Base-by-base conservation (phyloP, 2,888 invertebrate genomes). In the Sceliomorpha sp. region DNA sequence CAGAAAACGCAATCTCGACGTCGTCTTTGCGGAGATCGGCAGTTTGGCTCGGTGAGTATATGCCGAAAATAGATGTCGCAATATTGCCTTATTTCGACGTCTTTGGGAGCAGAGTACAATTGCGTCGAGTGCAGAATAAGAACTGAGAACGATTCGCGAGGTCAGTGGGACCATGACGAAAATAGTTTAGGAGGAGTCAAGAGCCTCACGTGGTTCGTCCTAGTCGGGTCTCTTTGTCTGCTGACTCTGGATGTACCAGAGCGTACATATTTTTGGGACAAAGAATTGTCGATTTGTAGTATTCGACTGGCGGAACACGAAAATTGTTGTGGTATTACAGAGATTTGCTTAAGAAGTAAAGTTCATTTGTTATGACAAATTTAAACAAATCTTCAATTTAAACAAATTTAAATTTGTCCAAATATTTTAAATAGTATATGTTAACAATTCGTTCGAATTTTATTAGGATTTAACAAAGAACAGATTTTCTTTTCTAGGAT, bases 1-100 rank as follows among this genome's bases (percentile, higher is more conserved):
- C 14, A 68, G 45, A 17, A 76, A 72, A 31, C 68, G 56, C 20
- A 68, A 71, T 36, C 20, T 59, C 15, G 59, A 62, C 2, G 51
- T 72, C n/a, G n/a, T n/a, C n/a, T 56, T 75, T 26, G 20, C 55
- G 0, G 68, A 45, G 6, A 29, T 74, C 17, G 26, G 50, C 2
- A 69, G 32, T 32, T 44, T 74, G 26, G 44, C 70, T 55, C 74
- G 79, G 83, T 83, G 26, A 63, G 59, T 45, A 14, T 26, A n/a
- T 13, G 12, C 8, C 13, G 14, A 47, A 47, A 47, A 47, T 47
- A 31, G 34, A 10, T n/a, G 17, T n/a, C 8, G 37, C 15, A 37
- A 37, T 15, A n/a, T n/a, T 15, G 20, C 39, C 7, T 9, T n/a
- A n/a, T n/a, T n/a, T n/a, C n/a, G n/a, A n/a, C n/a, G n/a, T n/a